Conservation (phyloP, 2,888 invertebrate species). For the Gastrophysa polygoni region DNA sequence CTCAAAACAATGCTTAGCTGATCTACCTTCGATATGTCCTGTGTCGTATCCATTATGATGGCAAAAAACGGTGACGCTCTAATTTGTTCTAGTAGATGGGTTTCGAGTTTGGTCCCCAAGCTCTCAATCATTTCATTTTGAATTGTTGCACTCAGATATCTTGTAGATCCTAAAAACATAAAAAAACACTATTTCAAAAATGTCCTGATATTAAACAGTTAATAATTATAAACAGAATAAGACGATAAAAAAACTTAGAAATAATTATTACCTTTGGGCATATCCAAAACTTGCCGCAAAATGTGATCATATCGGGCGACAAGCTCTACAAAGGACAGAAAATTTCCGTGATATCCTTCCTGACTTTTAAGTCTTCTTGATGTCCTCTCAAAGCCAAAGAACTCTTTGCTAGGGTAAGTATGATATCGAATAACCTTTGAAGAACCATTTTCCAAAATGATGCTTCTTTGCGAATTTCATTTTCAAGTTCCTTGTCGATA, state of each 20-base stretch:
- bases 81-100: conserved; percentile 27
- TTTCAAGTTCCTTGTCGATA: conserved; percentile 30
- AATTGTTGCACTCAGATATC: conserved; percentile 32
- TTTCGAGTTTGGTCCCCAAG: conserved; percentile 24
- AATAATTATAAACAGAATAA: not conserved
- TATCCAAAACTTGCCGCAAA: conserved; percentile 40
- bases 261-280: conserved; percentile 39
- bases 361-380: conserved; percentile 19
- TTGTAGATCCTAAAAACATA: conserved; percentile 17
- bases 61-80: conserved; percentile 33
- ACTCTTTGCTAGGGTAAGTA: conserved; percentile 29
- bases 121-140: conserved; percentile 33
- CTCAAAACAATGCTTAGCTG: conserved; percentile 43
- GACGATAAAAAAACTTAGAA: conserved; percentile 13
- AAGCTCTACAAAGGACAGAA: conserved; percentile 39
- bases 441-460: conserved; percentile 34
- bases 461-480: conserved; percentile 24
- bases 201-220: conserved; percentile 19
- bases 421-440: conserved; percentile 29
- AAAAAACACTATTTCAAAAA: conserved; percentile 17
- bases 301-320: conserved; percentile 40
- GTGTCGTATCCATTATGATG: conserved; percentile 44
- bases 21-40: conserved; percentile 44
- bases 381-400: conserved; percentile 31
- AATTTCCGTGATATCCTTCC: conserved; percentile 35